Percentiles rank a stretch among this genome's conserved stretches.
These are phyloP conservation scores for Epizoanthus rinbou DNA, from an alignment of 92 coral and sea anemone genomes.

Conservation along the genomic window DNA sequence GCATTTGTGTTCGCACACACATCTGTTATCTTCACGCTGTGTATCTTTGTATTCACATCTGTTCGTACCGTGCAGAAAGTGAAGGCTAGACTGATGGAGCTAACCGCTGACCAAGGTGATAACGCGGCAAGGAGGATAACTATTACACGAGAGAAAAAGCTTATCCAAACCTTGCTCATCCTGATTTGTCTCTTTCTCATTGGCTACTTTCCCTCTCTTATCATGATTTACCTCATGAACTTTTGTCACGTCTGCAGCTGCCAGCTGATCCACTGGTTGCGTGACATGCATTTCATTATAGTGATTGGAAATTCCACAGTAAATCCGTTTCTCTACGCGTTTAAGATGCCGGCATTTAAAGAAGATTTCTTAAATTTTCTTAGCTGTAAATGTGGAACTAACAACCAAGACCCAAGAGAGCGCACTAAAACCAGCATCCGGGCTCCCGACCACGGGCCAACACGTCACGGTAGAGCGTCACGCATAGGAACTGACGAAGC, in stretches of 20 bases:
- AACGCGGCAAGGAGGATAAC: neutral
- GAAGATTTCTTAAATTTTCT: conserved; percentile 4
- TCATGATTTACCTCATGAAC: conserved; percentile 36
- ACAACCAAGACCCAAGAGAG: neutral
- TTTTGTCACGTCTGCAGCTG: conserved; percentile 31
- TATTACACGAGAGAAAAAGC: conserved; percentile 17
- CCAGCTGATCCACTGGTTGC: conserved; percentile 24
- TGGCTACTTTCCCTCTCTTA: conserved; percentile 28
- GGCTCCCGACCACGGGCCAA: too few relatives aligned
- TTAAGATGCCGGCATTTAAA: conserved; percentile 27
- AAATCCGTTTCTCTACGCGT: conserved; percentile 36
- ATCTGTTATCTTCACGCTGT: conserved; percentile 27
- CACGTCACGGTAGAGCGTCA: too few relatives aligned
- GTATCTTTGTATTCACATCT: conserved; percentile 25
- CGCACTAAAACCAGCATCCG: neutral
- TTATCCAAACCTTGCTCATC: conserved; percentile 14
- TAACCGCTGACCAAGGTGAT: neutral
- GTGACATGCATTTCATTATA: conserved; percentile 30
- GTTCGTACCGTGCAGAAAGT: conserved; percentile 40
- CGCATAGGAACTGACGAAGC: too few relatives aligned
- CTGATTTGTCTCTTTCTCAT: conserved; percentile 25
- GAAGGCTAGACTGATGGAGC: neutral
- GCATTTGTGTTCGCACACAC: conserved; percentile 40
- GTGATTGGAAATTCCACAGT: conserved; percentile 20
- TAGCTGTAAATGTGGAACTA: conserved; percentile 3